phyloP scores from a whole-genome alignment of 1,140 invertebrate species.

The Saccostrea glomerata region DNA sequence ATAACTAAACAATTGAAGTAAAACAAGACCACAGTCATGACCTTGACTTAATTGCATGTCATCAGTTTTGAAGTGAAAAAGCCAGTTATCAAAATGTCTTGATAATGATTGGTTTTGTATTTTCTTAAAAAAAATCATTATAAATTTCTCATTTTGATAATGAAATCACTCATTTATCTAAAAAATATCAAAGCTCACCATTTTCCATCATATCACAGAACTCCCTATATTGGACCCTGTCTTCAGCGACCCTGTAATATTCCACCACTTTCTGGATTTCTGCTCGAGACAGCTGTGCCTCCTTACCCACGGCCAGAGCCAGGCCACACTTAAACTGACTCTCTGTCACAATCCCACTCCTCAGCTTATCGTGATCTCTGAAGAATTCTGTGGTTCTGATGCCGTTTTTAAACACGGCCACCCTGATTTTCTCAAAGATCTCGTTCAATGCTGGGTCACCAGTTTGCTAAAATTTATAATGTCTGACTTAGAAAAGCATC shows the following conservation, averaged over 20 bases:
- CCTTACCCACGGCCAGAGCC: conserved; percentile 75
- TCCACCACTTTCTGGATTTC: conserved; percentile 78
- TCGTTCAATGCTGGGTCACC: conserved; percentile 75
- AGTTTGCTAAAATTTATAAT: conserved; percentile 61
- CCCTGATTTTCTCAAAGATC: conserved; percentile 77
- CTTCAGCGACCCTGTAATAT: conserved; percentile 75
- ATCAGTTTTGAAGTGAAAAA: too few species aligned
- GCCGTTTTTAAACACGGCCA: conserved; percentile 77
- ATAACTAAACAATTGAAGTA: too few species aligned
- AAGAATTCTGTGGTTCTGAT: conserved; percentile 79
- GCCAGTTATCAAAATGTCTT: too few species aligned
- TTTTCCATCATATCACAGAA: conserved; percentile 79
- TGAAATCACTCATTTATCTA: neutral
- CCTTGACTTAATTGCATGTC: too few species aligned
- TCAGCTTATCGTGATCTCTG: conserved; percentile 78
- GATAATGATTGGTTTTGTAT: too few species aligned
- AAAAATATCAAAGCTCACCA: conserved; percentile 66
- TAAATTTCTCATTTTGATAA: neutral
- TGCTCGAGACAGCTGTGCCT: conserved; percentile 73
- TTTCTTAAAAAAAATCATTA: too few species aligned
- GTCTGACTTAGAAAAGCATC: neutral
- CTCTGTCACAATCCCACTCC: conserved; percentile 77
- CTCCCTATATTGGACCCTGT: conserved; percentile 76
- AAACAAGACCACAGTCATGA: too few species aligned
- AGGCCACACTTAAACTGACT: conserved; percentile 78